Evolutionary conservation across 2,888 invertebrate genomes (phyloP), one percentile per base, ranked within the genome.

Genomic region (Tuta absoluta): DNA sequence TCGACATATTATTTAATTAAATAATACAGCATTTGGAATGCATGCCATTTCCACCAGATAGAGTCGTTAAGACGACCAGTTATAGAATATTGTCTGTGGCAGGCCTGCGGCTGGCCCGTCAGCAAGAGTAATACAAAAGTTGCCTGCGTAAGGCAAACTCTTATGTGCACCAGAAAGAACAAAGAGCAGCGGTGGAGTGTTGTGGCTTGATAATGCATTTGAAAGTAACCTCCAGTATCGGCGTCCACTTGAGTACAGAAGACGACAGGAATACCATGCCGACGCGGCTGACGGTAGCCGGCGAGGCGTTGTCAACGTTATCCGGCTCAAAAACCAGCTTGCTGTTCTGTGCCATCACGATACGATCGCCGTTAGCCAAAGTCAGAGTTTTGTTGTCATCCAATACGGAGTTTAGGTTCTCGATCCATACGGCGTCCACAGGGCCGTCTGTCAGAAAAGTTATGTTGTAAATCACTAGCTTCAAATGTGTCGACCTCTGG

Each of bases 381-480:
- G 98, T 98, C 66, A 98, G 81, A 0, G 97, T 97, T 84, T 98
- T 97, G 79, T 97, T 98, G 76, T 98, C 98, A 79, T 98, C 98
- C 63, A 98, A 84, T 2, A 98, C 98, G 0, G 97, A 97, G 86
- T 98, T 98, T 11, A 98, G 90, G 84, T 98, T 98, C 87, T 98
- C 98, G 74, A 98, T 98, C 98, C 98, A 98, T 0, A 98, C 96
- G 0, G 97, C 97, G 83, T 98, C 98, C 0, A 98, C 98, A 0
- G 98, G 98, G 0, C 98, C 98, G 82, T 98, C 98, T 84, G 66
- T 24, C 0, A 28, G 12, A 14, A 53, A 24, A 11, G 49, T 21
- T 2, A 48, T 48, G 10, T n/a, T 19, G 19, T 14, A 12, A 28
- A 4, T 28, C 28, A 4, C 28, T 4, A 28, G 2, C 28, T 28